phyloP scores from a whole-genome alignment of 2,888 invertebrate species.

The Ornithoptera alexandrae region DNA sequence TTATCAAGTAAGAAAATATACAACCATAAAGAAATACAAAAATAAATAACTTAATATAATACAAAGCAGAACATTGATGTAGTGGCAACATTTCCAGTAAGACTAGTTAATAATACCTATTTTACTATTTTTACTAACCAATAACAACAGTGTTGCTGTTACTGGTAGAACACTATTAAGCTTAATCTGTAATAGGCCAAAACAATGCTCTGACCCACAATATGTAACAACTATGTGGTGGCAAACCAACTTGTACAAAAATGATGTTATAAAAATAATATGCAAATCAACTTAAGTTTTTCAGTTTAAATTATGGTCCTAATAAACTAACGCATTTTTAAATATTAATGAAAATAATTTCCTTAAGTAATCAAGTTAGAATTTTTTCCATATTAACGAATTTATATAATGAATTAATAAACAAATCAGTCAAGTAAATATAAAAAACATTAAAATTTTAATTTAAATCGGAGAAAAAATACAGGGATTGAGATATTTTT shows the following conservation, averaged over 20 bases:
- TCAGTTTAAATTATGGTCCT: neutral
- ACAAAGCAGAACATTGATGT: slow-evolving; percentile 75
- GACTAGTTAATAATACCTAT: slow-evolving; percentile 76
- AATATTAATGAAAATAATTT: too few species aligned
- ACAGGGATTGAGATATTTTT: neutral
- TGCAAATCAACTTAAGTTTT: slow-evolving; percentile 7
- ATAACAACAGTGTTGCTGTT: slow-evolving; percentile 46
- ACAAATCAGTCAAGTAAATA: too few species aligned
- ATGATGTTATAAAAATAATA: slow-evolving; percentile 11
- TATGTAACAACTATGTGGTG: slow-evolving; percentile 29
- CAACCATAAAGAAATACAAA: slow-evolving; percentile 68
- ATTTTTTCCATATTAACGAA: too few species aligned
- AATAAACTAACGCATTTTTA: neutral
- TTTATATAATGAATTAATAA: too few species aligned
- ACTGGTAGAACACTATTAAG: slow-evolving; percentile 40
- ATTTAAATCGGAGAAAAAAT: too few species aligned
- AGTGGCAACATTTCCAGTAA: slow-evolving; percentile 76
- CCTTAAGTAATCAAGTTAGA: too few species aligned
- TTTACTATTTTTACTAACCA: slow-evolving; percentile 61
- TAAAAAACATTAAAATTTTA: too few species aligned
- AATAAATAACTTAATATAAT: slow-evolving; percentile 74
- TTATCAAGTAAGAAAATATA: slow-evolving; percentile 62
- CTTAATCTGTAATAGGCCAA: slow-evolving; percentile 40
- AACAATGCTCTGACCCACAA: slow-evolving; percentile 32
- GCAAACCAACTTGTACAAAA: slow-evolving; percentile 4